Evolutionary conservation across 2,797 vertebrate species (phyloP).

Genomic region (Falco peregrinus): DNA sequence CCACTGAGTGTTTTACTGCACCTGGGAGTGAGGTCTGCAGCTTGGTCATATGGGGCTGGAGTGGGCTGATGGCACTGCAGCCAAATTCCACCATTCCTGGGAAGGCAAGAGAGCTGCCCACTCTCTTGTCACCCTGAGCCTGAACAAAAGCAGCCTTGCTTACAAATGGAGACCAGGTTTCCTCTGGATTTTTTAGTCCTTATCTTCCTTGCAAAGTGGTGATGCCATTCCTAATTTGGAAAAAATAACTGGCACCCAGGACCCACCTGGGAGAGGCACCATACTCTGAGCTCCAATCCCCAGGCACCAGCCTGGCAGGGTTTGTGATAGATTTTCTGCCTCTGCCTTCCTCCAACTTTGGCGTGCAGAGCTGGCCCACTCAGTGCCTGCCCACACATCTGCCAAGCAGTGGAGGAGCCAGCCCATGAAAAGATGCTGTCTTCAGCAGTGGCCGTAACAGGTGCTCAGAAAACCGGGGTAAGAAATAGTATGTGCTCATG

Average conservation of each 20-base stretch:
- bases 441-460: background rate
- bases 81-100: background rate
- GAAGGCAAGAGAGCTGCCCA: background rate
- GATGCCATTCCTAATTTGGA: background rate
- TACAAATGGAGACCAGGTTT: background rate
- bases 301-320: background rate
- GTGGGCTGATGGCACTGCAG: rapidly evolving
- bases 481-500: background rate
- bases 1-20: background rate
- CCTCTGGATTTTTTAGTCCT: background rate
- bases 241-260: background rate
- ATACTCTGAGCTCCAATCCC: background rate
- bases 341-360: background rate
- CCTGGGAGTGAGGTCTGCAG: background rate
- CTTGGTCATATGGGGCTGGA: rapidly evolving
- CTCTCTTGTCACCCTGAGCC: background rate
- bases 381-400: background rate
- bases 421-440: background rate
- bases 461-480: background rate
- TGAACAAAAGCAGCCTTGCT: background rate
- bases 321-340: background rate
- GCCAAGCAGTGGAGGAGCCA: background rate
- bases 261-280: background rate
- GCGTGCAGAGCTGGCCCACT: rapidly evolving
- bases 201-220: background rate